These are phyloP conservation scores for Anseranas semipalmata DNA, from an alignment of 2,113 vertebrate genomes.

Conservation along the genomic window DNA sequence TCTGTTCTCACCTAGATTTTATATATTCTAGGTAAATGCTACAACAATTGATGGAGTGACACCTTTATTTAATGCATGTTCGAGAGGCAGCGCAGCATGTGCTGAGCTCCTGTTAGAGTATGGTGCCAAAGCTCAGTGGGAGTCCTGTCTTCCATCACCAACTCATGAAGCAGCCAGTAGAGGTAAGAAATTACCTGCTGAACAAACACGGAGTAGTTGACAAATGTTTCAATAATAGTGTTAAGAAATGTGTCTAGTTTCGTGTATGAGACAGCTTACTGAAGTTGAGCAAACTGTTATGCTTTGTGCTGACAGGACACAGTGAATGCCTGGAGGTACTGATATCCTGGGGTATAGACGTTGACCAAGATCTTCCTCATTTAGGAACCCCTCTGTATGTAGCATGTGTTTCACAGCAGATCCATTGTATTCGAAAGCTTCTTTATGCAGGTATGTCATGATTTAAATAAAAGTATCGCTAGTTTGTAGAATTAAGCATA, in stretches of 20 bases:
- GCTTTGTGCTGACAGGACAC: conserved; percentile 82
- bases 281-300: neutral
- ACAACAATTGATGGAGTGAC: conserved; percentile 92
- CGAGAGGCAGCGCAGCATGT: conserved; percentile 87
- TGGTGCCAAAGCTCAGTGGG: conserved; percentile 88
- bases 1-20: neutral
- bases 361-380: conserved; percentile 92
- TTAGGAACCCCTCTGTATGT: conserved; percentile 93
- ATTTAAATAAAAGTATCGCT: neutral
- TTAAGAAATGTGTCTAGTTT: neutral
- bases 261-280: neutral
- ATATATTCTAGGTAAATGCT: conserved; percentile 86
- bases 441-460: conserved; percentile 86
- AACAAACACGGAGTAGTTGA: neutral
- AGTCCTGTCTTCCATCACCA: conserved; percentile 87
- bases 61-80: conserved; percentile 91
- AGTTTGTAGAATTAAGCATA: neutral
- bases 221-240: neutral
- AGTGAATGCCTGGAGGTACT: conserved; percentile 89
- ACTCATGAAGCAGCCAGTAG: conserved; percentile 90
- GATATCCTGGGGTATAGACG: conserved; percentile 90
- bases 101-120: conserved; percentile 89
- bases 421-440: conserved; percentile 88
- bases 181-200: conserved; percentile 74
- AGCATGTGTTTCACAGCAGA: conserved; percentile 88